A percentile compares a stretch with the other conserved stretches of the same genome.
phyloP scores from a whole-genome alignment of 2,888 invertebrate species.

The Apotomis capreana region DNA sequence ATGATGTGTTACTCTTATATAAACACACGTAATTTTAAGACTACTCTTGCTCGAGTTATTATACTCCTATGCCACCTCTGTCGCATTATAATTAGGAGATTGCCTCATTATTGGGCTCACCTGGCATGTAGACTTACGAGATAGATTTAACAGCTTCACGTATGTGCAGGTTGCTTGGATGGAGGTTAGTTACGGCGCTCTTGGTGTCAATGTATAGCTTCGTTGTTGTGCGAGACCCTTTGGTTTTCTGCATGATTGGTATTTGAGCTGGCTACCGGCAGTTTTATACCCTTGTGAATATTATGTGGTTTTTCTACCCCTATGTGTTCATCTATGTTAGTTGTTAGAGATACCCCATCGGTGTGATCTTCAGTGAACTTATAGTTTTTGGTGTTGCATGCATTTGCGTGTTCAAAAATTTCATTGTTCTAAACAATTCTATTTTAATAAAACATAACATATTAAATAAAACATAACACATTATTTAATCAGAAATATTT shows the following conservation, averaged over 20 bases:
- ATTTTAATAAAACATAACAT: too few species aligned
- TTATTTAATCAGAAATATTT: too few species aligned
- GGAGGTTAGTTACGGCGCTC: constrained; percentile 81
- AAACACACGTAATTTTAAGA: too few species aligned
- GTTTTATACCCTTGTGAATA: constrained; percentile 4
- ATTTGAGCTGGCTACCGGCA: not conserved
- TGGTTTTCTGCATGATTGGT: constrained; percentile 44
- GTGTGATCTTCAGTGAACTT: not conserved
- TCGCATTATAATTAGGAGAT: not conserved
- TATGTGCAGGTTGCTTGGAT: constrained; percentile 85
- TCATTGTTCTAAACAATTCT: not conserved
- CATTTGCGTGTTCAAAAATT: constrained; percentile 15
- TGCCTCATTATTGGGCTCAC: constrained; percentile 16
- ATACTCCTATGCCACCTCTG: not conserved
- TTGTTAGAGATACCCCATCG: not conserved
- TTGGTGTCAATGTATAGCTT: constrained; percentile 56
- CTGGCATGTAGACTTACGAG: constrained; percentile 32
- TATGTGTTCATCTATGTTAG: not conserved
- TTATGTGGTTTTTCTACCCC: constrained; percentile 10
- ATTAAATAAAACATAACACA: too few species aligned
- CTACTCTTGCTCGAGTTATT: constrained; percentile 4
- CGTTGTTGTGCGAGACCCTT: constrained; percentile 52
- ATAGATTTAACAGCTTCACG: constrained; percentile 61
- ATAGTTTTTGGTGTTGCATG: constrained; percentile 39
- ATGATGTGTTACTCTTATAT: too few species aligned